Percentiles rank a stretch among this genome's conserved stretches.
Evolutionary conservation across 1,140 invertebrate species (phyloP).

Genomic region (Drosophila kanapiae): DNA sequence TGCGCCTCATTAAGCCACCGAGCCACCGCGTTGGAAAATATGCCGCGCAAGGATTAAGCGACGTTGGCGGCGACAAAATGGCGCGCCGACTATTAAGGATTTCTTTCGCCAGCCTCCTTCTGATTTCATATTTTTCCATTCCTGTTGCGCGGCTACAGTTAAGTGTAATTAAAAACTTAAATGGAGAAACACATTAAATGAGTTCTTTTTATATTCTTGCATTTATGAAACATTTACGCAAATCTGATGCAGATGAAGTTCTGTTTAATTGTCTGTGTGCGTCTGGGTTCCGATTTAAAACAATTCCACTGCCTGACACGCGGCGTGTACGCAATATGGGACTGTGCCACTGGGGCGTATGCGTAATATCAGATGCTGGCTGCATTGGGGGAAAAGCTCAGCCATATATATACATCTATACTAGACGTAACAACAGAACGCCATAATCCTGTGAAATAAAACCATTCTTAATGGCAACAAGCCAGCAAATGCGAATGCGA

Average conservation of each 20-base stretch:
- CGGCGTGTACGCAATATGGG: constrained; percentile 19
- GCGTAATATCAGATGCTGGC: constrained; percentile 16
- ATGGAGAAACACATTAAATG: constrained; percentile 65
- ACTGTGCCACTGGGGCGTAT: constrained; percentile 25
- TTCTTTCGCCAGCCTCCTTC: constrained; percentile 11
- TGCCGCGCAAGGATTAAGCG: constrained; percentile 76
- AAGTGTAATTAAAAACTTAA: constrained; percentile 78
- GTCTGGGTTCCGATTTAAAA: constrained; percentile 51
- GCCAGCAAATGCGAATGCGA: constrained; percentile 41
- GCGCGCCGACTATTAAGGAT: constrained; percentile 65
- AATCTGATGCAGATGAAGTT: constrained; percentile 53
- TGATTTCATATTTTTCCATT: constrained; percentile 28
- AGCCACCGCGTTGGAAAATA: constrained; percentile 60
- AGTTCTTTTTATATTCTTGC: constrained; percentile 46
- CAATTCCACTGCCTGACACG: constrained; percentile 38
- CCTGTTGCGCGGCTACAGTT: constrained; percentile 23
- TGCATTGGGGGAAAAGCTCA: neutral
- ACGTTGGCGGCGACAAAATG: constrained; percentile 55
- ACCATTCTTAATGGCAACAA: constrained; percentile 53
- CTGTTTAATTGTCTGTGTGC: constrained; percentile 51
- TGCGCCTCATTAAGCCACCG: constrained; percentile 70
- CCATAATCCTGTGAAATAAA: constrained; percentile 65
- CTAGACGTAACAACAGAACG: constrained; percentile 34
- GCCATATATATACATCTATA: neutral
- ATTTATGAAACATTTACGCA: constrained; percentile 75